phyloP scores from a whole-genome alignment of 2,797 vertebrate species.

The Gorsachius magnificus region DNA sequence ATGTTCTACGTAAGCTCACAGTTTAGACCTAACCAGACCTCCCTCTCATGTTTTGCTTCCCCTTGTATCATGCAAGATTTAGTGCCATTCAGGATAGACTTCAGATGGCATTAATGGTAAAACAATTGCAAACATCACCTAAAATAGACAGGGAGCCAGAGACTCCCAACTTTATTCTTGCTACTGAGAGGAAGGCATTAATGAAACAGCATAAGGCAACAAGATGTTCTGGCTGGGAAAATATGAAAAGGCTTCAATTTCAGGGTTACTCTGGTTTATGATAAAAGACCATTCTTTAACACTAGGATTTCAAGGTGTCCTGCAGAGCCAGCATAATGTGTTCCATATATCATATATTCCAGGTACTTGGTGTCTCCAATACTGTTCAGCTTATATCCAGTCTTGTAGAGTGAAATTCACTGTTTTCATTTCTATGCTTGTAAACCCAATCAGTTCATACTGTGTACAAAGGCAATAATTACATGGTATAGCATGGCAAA shows the following conservation, averaged over 20 bases:
- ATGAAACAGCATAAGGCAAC: not conserved
- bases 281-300: not conserved
- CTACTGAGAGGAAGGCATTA: not conserved
- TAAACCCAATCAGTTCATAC: too few relatives aligned
- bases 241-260: not conserved
- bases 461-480: too few relatives aligned
- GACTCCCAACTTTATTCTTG: not conserved
- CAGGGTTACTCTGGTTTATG: not conserved
- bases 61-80: not conserved
- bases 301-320: not conserved
- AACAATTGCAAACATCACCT: not conserved
- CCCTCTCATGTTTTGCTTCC: not conserved
- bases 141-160: not conserved
- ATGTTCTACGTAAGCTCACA: not conserved
- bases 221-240: not conserved
- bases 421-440: too few relatives aligned
- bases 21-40: not conserved
- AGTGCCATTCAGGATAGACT: not conserved
- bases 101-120: not conserved
- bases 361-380: not conserved
- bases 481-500: too few relatives aligned
- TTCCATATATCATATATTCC: not conserved
- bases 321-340: not conserved
- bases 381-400: not conserved
- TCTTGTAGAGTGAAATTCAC: not conserved